Base-by-base conservation (phyloP, 53 echinoderm and acorn worm genomes). In the Echinarachnius parma region DNA sequence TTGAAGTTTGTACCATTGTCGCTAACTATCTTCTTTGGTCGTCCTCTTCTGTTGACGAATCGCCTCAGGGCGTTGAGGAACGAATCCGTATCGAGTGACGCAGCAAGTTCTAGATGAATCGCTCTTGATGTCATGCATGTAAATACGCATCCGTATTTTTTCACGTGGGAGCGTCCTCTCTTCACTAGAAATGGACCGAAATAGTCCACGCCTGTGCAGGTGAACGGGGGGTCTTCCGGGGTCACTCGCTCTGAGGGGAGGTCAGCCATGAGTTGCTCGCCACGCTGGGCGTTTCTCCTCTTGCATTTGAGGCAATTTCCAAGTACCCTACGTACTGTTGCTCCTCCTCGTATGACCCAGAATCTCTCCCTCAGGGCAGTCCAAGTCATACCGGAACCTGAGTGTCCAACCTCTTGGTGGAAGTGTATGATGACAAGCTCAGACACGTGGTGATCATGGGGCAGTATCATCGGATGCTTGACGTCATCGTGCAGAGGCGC, bases 1-100 rank as follows among this genome's bases (percentile, higher is more conserved):
- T n/a, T 48, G 53, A 88, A 88, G 66, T 89, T 89, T 3, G 85
- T 74, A 1, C 85, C 82, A 46, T 89, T 86, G 45, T 86, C 85
- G 31, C 86, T 85, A 4, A 66, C 52, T 0, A 91, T 69, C 4
- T 61, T 48, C 54, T 79, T 31, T 7, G 79, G 81, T 4, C 13
- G 34, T 47, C 91, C 85, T 72, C 89, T 21, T 45, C 81, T 58
- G 11, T 68, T 47, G 14, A 78, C 36, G 58, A 86, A 91, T 57
- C 84, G 57, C 7, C 80, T 16, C 0, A 86, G 71, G 10, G 83
- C 80, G 52, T 91, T 75, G 3, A 83, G 57, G 59, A 68, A 83
- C 0, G 76, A 57, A 16, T 82, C 83, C 2, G 80, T 82, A 26
- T 90, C 82, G 53, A 87, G n/a, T 8, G 83, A 85, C 27, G 80